Evolutionary conservation across 2,797 vertebrate species (phyloP).

Genomic region (Sebastes diploproa): DNA sequence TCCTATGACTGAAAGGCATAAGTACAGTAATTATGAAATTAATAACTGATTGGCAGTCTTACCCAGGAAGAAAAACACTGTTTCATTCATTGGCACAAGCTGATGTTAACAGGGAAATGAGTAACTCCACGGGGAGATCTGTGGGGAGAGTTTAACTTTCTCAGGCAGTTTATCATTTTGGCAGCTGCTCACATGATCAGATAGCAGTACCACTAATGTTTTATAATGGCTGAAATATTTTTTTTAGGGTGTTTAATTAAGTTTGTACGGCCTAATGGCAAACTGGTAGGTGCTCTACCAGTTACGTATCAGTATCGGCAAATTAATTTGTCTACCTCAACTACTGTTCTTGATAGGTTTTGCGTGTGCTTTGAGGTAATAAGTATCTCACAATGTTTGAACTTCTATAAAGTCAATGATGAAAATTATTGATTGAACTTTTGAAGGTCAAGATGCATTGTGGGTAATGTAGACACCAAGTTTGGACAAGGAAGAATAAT

Average conservation of each 20-base stretch:
- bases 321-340: background rate
- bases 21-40: slow-evolving; percentile 34
- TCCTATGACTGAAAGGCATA: slow-evolving; percentile 23
- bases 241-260: slow-evolving; percentile 11
- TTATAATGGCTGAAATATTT: background rate
- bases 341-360: background rate
- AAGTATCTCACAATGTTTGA: background rate
- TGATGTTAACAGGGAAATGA: slow-evolving; percentile 26
- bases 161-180: slow-evolving; percentile 40
- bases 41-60: slow-evolving; percentile 39
- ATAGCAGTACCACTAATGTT: background rate
- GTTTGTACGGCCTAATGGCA: background rate
- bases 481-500: too few relatives aligned
- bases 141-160: slow-evolving; percentile 33
- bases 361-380: background rate
- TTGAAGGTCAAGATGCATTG: background rate
- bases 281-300: background rate
- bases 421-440: background rate
- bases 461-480: too few relatives aligned
- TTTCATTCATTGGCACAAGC: slow-evolving; percentile 45
- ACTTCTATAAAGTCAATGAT: background rate
- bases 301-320: background rate
- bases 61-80: slow-evolving; percentile 8
- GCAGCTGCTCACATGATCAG: slow-evolving; percentile 15
- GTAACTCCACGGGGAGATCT: slow-evolving; percentile 14